phyloP scores from a whole-genome alignment of 2,113 vertebrate genomes.

The Muntiacus reevesi region DNA sequence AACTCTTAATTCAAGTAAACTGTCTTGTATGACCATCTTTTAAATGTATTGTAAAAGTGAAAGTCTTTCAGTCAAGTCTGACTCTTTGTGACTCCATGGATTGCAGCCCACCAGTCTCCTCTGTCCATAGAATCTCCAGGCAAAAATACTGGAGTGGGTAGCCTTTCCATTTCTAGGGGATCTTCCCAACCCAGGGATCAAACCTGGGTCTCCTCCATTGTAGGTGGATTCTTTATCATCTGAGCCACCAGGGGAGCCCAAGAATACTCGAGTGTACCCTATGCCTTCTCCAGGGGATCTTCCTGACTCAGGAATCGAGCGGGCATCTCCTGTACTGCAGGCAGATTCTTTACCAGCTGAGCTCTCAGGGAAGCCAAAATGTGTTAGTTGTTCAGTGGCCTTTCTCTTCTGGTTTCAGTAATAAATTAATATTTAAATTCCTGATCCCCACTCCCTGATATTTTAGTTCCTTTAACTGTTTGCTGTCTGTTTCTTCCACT shows the following conservation, averaged over 20 bases:
- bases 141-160: not conserved
- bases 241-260: not conserved
- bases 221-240: not conserved
- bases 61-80: not conserved
- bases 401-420: not conserved
- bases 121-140: not conserved
- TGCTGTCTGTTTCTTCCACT: not conserved
- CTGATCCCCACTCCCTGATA: not conserved
- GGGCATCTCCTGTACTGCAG: rapidly evolving
- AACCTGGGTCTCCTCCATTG: not conserved
- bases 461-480: not conserved
- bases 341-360: not conserved
- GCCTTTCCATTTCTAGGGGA: not conserved
- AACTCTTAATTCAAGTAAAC: not conserved
- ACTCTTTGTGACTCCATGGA: not conserved
- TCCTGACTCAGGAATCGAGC: not conserved
- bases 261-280: not conserved
- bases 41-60: not conserved
- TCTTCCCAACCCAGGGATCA: not conserved
- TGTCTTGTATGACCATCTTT: not conserved
- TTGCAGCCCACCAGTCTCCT: not conserved
- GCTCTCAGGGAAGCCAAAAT: not conserved
- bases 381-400: not conserved
- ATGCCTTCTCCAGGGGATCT: not conserved
- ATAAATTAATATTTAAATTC: not conserved